Percentiles rank a stretch among this genome's conserved stretches.
phyloP scores from a whole-genome alignment of 1,140 invertebrate species.

The Drosophila elegans region DNA sequence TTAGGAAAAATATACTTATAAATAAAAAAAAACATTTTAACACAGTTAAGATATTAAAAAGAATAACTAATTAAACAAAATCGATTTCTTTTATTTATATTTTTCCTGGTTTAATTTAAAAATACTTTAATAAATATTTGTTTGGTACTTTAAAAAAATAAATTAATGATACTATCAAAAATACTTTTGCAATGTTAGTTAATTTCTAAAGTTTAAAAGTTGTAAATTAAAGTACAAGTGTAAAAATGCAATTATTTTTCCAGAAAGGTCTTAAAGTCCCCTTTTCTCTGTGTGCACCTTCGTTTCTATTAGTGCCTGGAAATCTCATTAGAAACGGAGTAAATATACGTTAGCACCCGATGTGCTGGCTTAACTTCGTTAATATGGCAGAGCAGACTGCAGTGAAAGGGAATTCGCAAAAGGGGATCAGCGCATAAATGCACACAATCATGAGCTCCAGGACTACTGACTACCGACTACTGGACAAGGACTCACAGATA shows the following conservation, averaged over 20 bases:
- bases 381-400: constrained; percentile 31
- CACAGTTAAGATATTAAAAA: no score
- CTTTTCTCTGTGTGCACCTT: constrained; percentile 15
- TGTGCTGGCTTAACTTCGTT: constrained; percentile 50
- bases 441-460: constrained; percentile 5
- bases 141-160: no score
- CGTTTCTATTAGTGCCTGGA: constrained; percentile 29
- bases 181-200: no score
- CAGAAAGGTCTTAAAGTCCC: neutral
- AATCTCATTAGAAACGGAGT: constrained; percentile 38
- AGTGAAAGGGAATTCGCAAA: constrained; percentile 53
- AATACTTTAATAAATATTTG: no score
- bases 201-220: no score
- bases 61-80: no score
- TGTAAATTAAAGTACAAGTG: no score
- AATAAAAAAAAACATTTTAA: neutral
- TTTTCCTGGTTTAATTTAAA: no score
- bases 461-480: no score
- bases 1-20: neutral
- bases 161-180: no score
- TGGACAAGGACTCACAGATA: constrained; percentile 1
- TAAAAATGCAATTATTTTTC: neutral
- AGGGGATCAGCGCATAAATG: constrained; percentile 56
- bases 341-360: constrained; percentile 31
- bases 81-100: no score